Base-by-base conservation (phyloP, 2,888 invertebrate genomes). In the Dusona sp. region DNA sequence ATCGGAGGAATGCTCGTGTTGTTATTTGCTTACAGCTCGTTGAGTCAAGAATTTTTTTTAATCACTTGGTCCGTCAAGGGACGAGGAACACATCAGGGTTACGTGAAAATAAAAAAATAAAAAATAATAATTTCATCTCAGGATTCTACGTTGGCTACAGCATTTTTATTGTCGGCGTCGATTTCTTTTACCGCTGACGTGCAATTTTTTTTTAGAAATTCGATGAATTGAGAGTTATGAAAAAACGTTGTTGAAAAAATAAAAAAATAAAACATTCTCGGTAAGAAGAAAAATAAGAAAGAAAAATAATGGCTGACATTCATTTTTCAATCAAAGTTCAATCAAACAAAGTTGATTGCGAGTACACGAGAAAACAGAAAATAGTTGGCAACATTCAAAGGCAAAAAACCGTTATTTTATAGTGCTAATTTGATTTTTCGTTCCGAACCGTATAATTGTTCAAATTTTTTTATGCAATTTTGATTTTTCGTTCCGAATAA, bases 1-100 rank as follows among this genome's bases (percentile, higher is more conserved):
- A 79, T 29, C 29, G 78, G 74, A 87, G 82, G 82, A 88, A 87
- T 88, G 83, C 74, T 75, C 61, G 19, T 70, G 61, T 70, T 19
- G 42, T 68, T 54, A 54, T 70, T 45, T 19, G 29, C 70, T 45
- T 3, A 13, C 42, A 6, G 9, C 65, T n/a, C 36, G 25, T 3
- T 25, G 68, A 42, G 68, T n/a, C 22, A 68, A 68, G 68, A 25
- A 38, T 38, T 67, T 67, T 67, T 67, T 67, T 67, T 8, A 22
- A 54, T 25, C 54, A 25, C 54, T 54, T 25, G 22, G 2, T 22
- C 22, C 25, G 0, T 22, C 54, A 54, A 25, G n/a, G 54, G 22
- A 22, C 54, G 22, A 54, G 22, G 11, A 25, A 3, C 11, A 9
- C 54, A 0, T 1, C 4, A 8, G 22, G 54, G 8, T 22, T 54